Conservation (phyloP, 2,113 vertebrate genomes). For the Guaruba guarouba region DNA sequence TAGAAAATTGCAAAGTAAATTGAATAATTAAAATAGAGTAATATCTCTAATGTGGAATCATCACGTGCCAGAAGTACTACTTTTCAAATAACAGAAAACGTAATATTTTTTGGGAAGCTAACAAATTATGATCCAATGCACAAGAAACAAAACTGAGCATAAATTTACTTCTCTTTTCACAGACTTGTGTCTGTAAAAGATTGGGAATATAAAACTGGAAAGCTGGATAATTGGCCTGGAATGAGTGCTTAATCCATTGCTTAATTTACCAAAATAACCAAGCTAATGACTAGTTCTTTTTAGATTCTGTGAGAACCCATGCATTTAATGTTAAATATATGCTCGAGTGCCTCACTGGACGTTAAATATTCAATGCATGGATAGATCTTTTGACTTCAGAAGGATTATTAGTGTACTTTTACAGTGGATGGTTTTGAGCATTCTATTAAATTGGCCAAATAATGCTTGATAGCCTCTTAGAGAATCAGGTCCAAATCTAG, state of each 20-base stretch:
- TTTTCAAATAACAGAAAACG: not conserved
- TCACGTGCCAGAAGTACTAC: not conserved
- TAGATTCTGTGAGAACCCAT: not conserved
- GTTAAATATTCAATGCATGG: not conserved
- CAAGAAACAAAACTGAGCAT: not conserved
- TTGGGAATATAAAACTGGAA: not conserved
- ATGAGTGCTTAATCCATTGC: not conserved
- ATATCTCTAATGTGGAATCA: not conserved
- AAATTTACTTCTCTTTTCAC: not conserved
- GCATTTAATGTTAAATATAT: not conserved
- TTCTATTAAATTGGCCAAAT: not conserved
- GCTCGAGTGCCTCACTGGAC: not conserved
- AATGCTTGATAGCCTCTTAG: not conserved
- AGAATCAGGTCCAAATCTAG: not conserved
- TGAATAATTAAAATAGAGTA: not conserved
- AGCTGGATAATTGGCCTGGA: not conserved
- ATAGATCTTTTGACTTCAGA: not conserved
- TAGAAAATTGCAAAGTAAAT: not conserved
- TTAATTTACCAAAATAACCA: not conserved
- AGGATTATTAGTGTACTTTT: not conserved
- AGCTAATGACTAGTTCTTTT: not conserved
- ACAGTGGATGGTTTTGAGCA: not conserved
- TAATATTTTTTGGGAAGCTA: not conserved
- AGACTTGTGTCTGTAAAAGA: not conserved
- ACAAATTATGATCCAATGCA: rapidly evolving